These are phyloP conservation scores for Synodontis membranacea DNA, from an alignment of 2,113 vertebrate genomes.

Conservation along the genomic window DNA sequence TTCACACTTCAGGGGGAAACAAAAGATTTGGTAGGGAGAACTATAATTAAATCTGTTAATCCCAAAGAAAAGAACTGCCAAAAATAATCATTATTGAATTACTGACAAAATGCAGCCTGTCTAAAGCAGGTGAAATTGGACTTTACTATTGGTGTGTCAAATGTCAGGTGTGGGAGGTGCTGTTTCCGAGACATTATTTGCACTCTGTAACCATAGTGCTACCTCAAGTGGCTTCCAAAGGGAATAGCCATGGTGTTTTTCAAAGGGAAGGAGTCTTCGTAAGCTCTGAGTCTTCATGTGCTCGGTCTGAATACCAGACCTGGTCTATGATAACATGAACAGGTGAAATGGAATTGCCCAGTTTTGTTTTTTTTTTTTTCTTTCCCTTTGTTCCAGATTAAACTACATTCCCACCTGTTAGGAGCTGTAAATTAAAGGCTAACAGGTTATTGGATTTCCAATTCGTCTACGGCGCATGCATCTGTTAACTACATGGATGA, in stretches of 20 bases:
- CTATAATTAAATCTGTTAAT: not conserved
- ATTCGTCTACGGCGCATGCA: not conserved
- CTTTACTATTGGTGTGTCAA: not conserved
- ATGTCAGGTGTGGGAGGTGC: slow-evolving; percentile 5
- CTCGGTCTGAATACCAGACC: not conserved
- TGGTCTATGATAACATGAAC: not conserved
- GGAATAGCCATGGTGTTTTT: not conserved
- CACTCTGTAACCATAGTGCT: not conserved
- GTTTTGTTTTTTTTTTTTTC: not conserved
- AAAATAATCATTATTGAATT: not conserved
- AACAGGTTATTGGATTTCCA: not conserved
- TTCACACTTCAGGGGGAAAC: not conserved
- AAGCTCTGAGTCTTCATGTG: not conserved
- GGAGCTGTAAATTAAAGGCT: not conserved
- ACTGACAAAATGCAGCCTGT: not conserved
- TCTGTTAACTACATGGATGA: not conserved
- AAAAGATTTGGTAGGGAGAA: not conserved
- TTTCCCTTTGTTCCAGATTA: not conserved
- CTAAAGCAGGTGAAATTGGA: not conserved
- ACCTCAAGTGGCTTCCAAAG: not conserved
- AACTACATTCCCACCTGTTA: not conserved
- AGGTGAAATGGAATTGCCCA: not conserved
- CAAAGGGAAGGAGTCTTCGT: not conserved
- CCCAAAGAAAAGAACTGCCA: not conserved
- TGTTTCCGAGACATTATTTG: not conserved